Evolutionary conservation across 2,888 invertebrate genomes (phyloP).

Genomic region (Drosophila quinaria): DNA sequence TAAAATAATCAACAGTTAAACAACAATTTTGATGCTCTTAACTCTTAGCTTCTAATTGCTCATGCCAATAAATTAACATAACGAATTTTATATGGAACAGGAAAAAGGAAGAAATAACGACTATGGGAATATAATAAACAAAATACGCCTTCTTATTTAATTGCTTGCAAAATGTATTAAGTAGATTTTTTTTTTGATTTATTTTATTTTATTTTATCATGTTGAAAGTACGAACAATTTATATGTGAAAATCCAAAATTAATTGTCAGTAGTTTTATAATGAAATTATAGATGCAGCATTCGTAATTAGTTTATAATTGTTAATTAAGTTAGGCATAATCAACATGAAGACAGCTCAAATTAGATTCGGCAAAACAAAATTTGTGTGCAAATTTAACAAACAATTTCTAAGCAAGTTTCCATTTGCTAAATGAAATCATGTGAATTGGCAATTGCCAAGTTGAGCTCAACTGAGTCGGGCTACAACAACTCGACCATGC

Average conservation of each 20-base stretch:
- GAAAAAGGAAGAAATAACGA: background rate
- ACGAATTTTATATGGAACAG: background rate
- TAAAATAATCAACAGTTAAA: conserved; percentile 25
- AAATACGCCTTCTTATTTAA: background rate
- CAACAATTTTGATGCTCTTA: conserved; percentile 13
- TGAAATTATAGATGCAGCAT: background rate
- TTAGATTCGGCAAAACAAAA: conserved; percentile 31
- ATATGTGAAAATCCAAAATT: background rate
- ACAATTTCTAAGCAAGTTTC: conserved; percentile 45
- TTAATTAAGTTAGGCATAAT: conserved; percentile 26
- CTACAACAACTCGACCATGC: conserved; percentile 5
- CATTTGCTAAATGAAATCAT: conserved; percentile 47
- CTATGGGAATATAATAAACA: background rate
- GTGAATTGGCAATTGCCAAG: conserved; percentile 37
- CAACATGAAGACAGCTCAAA: conserved; percentile 21
- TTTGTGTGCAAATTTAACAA: conserved; percentile 32
- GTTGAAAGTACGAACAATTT: background rate
- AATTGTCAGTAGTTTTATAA: background rate
- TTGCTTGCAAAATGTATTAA: background rate
- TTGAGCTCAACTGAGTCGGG: background rate
- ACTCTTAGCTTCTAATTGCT: conserved; percentile 3
- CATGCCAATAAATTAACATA: background rate
- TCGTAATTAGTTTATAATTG: conserved; percentile 32
- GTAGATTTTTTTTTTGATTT: background rate
- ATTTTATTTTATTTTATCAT: background rate